phyloP scores from a whole-genome alignment of 2,113 vertebrate genomes.

The Aegotheles bennettii region DNA sequence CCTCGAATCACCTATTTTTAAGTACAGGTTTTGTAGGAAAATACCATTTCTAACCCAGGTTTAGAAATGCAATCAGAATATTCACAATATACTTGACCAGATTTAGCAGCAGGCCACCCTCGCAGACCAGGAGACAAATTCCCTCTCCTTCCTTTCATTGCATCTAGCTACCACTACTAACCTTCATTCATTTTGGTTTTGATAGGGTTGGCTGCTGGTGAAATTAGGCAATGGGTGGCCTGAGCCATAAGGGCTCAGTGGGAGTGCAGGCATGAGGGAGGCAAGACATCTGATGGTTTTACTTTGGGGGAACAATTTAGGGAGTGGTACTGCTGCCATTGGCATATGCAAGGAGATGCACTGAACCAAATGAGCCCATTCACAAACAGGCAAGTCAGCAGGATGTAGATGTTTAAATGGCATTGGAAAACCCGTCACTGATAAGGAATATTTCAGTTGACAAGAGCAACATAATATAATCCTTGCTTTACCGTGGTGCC shows the following conservation, averaged over 20 bases:
- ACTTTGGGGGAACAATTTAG: neutral
- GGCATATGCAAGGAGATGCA: neutral
- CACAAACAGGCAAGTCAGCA: neutral
- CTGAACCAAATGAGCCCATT: neutral
- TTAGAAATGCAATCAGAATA: neutral
- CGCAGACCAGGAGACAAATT: neutral
- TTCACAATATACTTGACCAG: neutral
- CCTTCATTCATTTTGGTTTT: neutral
- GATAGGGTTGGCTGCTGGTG: neutral
- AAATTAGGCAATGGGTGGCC: fast-evolving
- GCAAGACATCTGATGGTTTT: neutral
- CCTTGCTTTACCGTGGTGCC: neutral
- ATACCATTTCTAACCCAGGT: neutral
- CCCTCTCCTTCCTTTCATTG: neutral
- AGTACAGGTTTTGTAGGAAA: neutral
- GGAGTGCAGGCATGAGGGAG: fast-evolving
- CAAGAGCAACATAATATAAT: neutral
- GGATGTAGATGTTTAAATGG: fast-evolving
- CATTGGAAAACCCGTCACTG: neutral
- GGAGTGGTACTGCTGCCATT: neutral
- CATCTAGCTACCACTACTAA: neutral
- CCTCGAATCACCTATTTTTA: neutral
- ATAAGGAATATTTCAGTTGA: conserved; percentile 23
- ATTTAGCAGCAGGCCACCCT: neutral
- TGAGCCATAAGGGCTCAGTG: fast-evolving